Evolutionary conservation across 2,113 vertebrate genomes (phyloP), one percentile per base, ranked within the genome.

Genomic region (Mormoops blainvillei): DNA sequence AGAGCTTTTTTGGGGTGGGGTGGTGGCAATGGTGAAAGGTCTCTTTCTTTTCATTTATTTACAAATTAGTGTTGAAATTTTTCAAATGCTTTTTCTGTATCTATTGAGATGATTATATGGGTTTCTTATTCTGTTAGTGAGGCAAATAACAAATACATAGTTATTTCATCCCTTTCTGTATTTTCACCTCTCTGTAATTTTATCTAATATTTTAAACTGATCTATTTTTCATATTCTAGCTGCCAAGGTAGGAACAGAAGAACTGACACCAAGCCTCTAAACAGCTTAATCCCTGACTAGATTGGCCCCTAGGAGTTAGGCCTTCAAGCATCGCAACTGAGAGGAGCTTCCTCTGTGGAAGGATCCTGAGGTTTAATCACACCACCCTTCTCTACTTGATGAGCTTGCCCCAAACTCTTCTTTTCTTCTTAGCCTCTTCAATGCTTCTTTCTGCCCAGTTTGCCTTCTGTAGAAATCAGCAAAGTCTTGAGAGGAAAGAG

Each of bases 161-260:
- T 85, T 89, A 94, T 94, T 91, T 85, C 18, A 54, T 2, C 36
- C 8, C 58, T 87, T 68, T 56, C 56, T 91, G 12, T 38, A 58
- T 65, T 89, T 86, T 65, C 89, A 15, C 87, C 22, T 89, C 36
- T 36, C n/a, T 89, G 3, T 83, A 52, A 33, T 48, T 84, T 58
- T 38, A 19, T 94, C 28, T 94, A 28, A 56, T 96, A 77, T 87
- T 91, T 95, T 92, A 33, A 97, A 71, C 0, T 7, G 58, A 52
- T 89, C 4, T 26, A 2, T 93, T 54, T 89, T 88, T 70, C 41
- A 73, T 36, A 74, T 48, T 52, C 7, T 8, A 71, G 70, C 77
- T 19, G 7, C 43, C 48, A 78, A 31, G 18, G 4, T 68, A 24
- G 31, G 48, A n/a, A n/a, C n/a, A n/a, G n/a, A n/a, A n/a, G n/a